phyloP scores from a whole-genome alignment of 1,140 invertebrate species.

The Ceratina japonica region DNA sequence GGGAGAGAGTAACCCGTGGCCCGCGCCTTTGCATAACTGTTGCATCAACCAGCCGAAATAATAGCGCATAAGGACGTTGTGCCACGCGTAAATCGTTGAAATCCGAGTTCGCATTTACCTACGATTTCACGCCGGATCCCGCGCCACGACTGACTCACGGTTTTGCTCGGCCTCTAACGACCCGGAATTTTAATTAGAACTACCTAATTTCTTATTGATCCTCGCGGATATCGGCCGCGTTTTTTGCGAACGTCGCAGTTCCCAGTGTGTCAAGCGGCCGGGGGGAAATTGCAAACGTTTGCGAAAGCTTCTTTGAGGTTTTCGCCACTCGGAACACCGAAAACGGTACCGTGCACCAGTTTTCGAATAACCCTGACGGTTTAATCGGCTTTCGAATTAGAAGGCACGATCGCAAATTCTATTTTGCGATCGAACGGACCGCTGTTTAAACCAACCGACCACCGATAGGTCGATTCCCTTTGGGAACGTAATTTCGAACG shows the following conservation, averaged over 20 bases:
- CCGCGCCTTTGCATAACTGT: constrained; percentile 48
- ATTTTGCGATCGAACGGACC: neutral
- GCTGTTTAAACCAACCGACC: neutral
- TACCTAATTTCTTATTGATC: neutral
- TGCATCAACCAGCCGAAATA: constrained; percentile 44
- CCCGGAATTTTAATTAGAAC: neutral
- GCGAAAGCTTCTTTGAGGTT: constrained; percentile 5
- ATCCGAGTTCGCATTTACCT: no score
- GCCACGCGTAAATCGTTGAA: neutral
- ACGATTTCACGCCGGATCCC: no score
- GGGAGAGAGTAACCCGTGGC: constrained; percentile 7
- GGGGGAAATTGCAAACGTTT: constrained; percentile 17
- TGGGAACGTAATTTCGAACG: neutral
- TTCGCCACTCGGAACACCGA: neutral
- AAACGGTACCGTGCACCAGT: no score
- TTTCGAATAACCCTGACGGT: neutral
- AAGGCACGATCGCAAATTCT: no score
- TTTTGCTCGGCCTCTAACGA: no score
- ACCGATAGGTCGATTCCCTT: neutral
- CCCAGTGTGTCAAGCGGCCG: constrained; percentile 31
- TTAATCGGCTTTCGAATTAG: no score
- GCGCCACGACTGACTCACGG: no score
- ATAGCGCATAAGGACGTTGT: constrained; percentile 29
- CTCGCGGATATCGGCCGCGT: neutral
- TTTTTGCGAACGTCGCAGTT: constrained; percentile 33